Base-by-base conservation (phyloP, 2,797 vertebrate genomes). In the Xenopus petersii region DNA sequence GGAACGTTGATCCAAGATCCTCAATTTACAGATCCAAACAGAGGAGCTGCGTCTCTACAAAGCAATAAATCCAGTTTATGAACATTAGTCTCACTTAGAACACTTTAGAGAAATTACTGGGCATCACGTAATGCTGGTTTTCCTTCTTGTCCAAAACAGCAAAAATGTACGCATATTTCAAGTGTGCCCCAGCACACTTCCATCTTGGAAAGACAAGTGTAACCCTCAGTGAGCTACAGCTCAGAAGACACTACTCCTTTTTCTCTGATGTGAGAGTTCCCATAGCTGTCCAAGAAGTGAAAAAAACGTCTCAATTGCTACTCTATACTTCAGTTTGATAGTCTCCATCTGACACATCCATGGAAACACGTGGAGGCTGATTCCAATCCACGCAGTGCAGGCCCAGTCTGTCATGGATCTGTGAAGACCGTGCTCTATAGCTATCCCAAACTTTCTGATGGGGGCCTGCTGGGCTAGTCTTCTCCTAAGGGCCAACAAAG, bases 281-380 rank as follows among this genome's bases (percentile, higher is more conserved):
- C 9, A 36, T 26, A 26, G 46, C 64, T 70, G 67, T 55, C 55
- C 65, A 61, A 33, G 70, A 61, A 49, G 68, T 36, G 55, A 64
- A 59, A 65, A 74, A 79, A 59, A 61, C 16, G 10, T 62, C 30
- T 48, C 55, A 54, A 16, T 70, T n/a, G 59, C 59, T 69, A 60
- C 26, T 87, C 97, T 94, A 99, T 93, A 98, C 97, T 93, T 98
- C 97, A 58, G 97, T 98, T 93, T 99, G 97, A 91, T 98, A 99
- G 82, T 99, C 97, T 16, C 96, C 95, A 10, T 98, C 96, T 0
- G 94, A 90, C 0, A 88, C 89, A 73, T 96, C 94, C 13, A 94
- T 92, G 47, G 93, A 90, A 80, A 91, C 88, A 12, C 93, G 90
- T 12, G 92, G 90, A 48, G 93, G 92, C 60, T 95, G 92, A 91